Base-by-base conservation (phyloP, 2,888 invertebrate species). In the Diloba caeruleocephala region DNA sequence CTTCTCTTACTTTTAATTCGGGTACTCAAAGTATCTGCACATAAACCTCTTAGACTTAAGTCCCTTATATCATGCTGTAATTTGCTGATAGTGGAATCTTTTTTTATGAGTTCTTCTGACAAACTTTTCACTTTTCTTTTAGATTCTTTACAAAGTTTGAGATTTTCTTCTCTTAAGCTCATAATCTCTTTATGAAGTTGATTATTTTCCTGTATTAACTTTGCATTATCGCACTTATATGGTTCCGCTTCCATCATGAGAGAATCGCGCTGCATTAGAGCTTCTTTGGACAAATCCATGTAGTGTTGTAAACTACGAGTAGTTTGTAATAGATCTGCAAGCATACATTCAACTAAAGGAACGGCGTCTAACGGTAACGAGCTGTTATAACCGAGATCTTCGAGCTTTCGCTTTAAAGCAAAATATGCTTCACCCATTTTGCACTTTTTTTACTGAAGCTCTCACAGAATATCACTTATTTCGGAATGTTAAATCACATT, bases 231-330 rank as follows among this genome's bases (percentile, higher is more conserved):
- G 84, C 96, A 96, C 88, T 96, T 96, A 76, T 96, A 97, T 0
- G 97, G 97, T 83, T 97, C 97, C 28, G 95, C 95, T 69, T 96
- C 96, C 48, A 95, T 87, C 85, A 96, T 95, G 74, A 97, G 92
- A 58, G 95, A 94, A 75, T 95, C 95, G 64, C 95, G 95, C 83
- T 97, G 96, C 95, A 96, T 81, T n/a, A 94, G 85, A 42, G 96
- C 95, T 73, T 96, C 95, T 80, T 96, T 95, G 4, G 97, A 95
- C 70, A 97, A 89, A 56, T 95, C 94, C 94, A 98, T 98, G 62
- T 97, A 96, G 88, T 97, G 96, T 78, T 97, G 96, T 45, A 98
- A 92, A 79, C 96, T 97, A 69, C 97, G 96, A n/a, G 98, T 98
- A 6, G 98, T 98, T 82, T 97, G 96, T 56, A 98, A 94, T 52